Evolutionary conservation across 2,113 vertebrate genomes (phyloP).

Genomic region (Otis tarda): DNA sequence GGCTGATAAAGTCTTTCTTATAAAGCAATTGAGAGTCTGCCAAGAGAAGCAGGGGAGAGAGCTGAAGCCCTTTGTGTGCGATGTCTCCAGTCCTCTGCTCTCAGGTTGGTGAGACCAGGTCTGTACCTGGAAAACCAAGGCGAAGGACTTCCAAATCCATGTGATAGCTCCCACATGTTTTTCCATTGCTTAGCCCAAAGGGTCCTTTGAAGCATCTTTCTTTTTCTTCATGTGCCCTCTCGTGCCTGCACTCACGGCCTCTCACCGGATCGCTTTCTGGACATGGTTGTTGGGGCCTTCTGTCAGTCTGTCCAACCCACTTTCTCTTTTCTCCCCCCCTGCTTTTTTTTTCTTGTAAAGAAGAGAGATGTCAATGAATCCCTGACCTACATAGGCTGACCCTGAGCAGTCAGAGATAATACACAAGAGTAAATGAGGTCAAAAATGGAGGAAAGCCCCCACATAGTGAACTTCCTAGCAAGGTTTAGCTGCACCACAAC

Average conservation of each 20-base stretch:
- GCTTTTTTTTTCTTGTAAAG: slow-evolving; percentile 9
- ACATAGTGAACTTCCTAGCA: neutral
- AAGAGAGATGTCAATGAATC: slow-evolving; percentile 59
- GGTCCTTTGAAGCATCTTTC: neutral
- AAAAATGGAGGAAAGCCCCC: slow-evolving; percentile 39
- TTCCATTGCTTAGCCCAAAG: neutral
- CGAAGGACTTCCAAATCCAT: neutral
- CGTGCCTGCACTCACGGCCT: neutral
- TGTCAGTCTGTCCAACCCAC: slow-evolving; percentile 28
- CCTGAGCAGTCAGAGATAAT: slow-evolving; percentile 66
- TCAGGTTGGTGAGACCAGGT: neutral
- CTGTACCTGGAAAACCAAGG: neutral
- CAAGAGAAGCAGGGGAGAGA: neutral
- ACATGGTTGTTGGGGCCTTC: neutral
- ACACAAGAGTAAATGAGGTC: slow-evolving; percentile 52
- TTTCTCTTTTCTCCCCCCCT: slow-evolving; percentile 26
- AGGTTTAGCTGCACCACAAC: neutral
- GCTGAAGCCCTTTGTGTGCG: neutral
- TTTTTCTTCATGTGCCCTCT: neutral
- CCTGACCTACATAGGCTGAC: slow-evolving; percentile 70
- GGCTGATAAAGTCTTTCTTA: neutral
- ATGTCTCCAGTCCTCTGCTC: neutral
- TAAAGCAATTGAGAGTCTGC: neutral
- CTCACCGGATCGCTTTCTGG: neutral
- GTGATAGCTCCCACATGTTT: rapidly evolving